Evolutionary conservation across 2,797 vertebrate species (phyloP).

Genomic region (Serranus cabrilla): DNA sequence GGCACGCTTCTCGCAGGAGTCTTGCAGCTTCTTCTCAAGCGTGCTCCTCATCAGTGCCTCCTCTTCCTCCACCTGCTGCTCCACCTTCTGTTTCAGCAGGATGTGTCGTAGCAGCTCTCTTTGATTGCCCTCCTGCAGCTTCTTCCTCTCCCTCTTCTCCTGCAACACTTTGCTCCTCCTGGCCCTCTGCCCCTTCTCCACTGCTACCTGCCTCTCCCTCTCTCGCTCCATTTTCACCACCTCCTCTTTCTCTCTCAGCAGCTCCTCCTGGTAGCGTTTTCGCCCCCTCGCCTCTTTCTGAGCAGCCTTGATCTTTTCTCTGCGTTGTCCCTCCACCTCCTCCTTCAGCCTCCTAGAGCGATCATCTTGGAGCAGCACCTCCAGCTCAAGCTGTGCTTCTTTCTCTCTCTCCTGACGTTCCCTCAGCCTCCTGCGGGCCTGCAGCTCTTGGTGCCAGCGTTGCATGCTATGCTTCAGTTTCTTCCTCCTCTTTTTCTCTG

Average conservation of each 20-base stretch:
- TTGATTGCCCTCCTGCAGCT: conserved; percentile 77
- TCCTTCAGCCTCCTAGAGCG: conserved; percentile 71
- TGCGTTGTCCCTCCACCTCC: conserved; percentile 70
- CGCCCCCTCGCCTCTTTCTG: conserved; percentile 62
- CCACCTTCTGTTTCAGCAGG: conserved; percentile 80
- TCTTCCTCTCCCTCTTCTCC: conserved; percentile 63
- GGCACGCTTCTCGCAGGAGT: conserved; percentile 58
- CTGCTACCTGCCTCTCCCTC: conserved; percentile 55
- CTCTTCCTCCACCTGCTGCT: conserved; percentile 80
- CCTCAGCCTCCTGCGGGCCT: conserved; percentile 68
- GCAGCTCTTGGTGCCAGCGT: conserved; percentile 78
- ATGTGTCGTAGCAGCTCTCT: conserved; percentile 81
- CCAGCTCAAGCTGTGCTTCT: conserved; percentile 39
- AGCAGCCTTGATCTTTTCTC: conserved; percentile 48
- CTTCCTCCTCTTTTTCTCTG: conserved; percentile 74
- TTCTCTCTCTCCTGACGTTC: conserved; percentile 51
- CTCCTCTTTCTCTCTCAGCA: conserved; percentile 68
- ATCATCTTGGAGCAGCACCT: conserved; percentile 65
- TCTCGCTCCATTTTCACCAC: conserved; percentile 60
- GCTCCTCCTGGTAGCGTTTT: conserved; percentile 75
- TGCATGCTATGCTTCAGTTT: conserved; percentile 73
- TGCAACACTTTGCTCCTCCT: conserved; percentile 63
- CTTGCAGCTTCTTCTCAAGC: conserved; percentile 75
- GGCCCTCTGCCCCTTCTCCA: conserved; percentile 69
- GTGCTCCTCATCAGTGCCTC: conserved; percentile 69